A percentile compares a stretch with the other conserved stretches of the same genome.
Evolutionary conservation across 2,888 invertebrate genomes (phyloP).

Genomic region (Anorthoa munda): DNA sequence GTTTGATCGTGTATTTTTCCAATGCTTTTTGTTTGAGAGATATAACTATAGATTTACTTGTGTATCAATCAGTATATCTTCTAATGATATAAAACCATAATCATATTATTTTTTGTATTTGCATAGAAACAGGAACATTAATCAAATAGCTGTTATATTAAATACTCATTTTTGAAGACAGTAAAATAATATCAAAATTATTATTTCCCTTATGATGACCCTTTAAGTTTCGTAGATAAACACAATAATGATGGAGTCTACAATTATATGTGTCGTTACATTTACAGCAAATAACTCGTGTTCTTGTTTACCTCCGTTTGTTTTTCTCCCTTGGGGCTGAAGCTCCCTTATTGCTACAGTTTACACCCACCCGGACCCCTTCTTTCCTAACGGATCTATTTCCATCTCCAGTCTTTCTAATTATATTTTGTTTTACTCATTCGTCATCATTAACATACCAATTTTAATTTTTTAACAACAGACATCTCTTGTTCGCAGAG

Average conservation of each 20-base stretch:
- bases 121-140: neutral
- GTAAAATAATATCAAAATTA: neutral
- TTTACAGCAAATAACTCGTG: slow-evolving; percentile 37
- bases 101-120: neutral
- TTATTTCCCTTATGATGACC: no score
- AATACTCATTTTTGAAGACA: neutral
- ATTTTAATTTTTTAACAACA: neutral
- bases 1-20: no score
- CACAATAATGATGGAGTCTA: slow-evolving; percentile 20
- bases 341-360: slow-evolving; percentile 32
- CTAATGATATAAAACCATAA: neutral
- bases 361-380: slow-evolving; percentile 14
- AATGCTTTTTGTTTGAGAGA: no score
- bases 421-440: slow-evolving; percentile 12
- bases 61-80: no score
- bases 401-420: slow-evolving; percentile 10
- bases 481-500: slow-evolving; percentile 16
- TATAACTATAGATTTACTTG: no score
- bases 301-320: slow-evolving; percentile 38
- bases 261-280: slow-evolving; percentile 23
- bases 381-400: slow-evolving; percentile 9
- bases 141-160: neutral
- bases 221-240: slow-evolving; percentile 17
- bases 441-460: slow-evolving; percentile 1
- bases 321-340: slow-evolving; percentile 28